These are phyloP conservation scores for Cantharis rustica DNA, from an alignment of 2,888 invertebrate species.

Conservation along the genomic window DNA sequence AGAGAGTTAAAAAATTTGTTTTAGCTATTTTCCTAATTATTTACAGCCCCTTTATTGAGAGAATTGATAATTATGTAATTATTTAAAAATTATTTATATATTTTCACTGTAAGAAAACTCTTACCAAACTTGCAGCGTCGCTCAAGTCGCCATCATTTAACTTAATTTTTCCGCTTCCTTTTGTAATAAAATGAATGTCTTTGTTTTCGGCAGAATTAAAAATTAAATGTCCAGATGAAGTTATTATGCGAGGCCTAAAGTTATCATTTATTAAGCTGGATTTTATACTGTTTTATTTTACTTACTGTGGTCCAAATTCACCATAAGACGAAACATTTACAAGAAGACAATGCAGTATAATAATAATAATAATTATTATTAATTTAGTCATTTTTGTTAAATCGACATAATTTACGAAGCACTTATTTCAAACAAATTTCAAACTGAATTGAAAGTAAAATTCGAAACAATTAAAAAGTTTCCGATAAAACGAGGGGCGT, in stretches of 20 bases:
- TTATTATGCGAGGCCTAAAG: constrained; percentile 67
- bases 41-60: too few relatives aligned
- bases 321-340: neutral
- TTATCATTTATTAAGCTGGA: too few relatives aligned
- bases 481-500: neutral
- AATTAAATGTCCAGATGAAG: constrained; percentile 79
- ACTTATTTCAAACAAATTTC: neutral
- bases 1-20: too few relatives aligned
- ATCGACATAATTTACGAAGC: neutral
- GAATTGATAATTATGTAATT: too few relatives aligned
- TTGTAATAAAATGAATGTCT: constrained; percentile 75
- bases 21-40: too few relatives aligned
- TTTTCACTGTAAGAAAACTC: neutral
- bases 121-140: constrained; percentile 57
- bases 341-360: neutral
- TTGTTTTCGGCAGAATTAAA: constrained; percentile 77
- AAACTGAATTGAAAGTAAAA: neutral
- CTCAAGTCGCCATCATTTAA: constrained; percentile 73
- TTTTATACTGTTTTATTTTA: neutral
- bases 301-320: neutral
- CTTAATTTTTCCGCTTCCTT: constrained; percentile 71
- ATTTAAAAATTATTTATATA: too few relatives aligned
- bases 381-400: neutral
- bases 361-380: neutral
- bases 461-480: neutral